Evolutionary conservation across 64 coral and sea anemone genomes (phyloP).

Genomic region (Pocillopora verrucosa): DNA sequence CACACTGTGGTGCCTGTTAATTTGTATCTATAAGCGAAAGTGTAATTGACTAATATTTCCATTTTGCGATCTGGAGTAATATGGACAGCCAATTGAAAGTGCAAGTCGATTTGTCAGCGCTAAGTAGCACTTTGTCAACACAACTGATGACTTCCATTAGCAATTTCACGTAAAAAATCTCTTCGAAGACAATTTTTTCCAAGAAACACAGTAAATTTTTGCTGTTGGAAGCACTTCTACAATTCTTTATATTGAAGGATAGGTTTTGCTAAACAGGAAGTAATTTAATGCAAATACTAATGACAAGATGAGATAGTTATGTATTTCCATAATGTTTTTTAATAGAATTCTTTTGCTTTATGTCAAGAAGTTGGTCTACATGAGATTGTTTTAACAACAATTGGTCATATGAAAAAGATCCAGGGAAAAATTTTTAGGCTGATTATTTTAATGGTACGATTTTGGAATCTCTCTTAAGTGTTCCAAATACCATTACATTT

Average conservation of each 20-base stretch:
- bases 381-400: too few relatives aligned
- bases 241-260: too few relatives aligned
- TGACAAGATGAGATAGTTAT: background rate
- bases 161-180: too few relatives aligned
- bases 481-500: too few relatives aligned
- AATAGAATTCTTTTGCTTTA: background rate
- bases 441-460: too few relatives aligned
- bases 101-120: constrained; percentile 17
- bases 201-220: too few relatives aligned
- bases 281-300: background rate
- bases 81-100: background rate
- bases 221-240: too few relatives aligned
- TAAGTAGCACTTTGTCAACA: background rate
- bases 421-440: too few relatives aligned
- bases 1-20: background rate
- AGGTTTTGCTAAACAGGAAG: background rate
- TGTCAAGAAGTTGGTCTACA: background rate
- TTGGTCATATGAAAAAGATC: too few relatives aligned
- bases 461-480: too few relatives aligned
- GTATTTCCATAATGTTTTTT: background rate
- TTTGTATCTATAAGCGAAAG: background rate
- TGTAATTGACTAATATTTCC: background rate
- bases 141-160: background rate
- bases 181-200: too few relatives aligned
- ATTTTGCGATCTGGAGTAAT: background rate